Evolutionary conservation across 2,888 invertebrate genomes (phyloP).

Genomic region (Peribatodes rhomboidaria): DNA sequence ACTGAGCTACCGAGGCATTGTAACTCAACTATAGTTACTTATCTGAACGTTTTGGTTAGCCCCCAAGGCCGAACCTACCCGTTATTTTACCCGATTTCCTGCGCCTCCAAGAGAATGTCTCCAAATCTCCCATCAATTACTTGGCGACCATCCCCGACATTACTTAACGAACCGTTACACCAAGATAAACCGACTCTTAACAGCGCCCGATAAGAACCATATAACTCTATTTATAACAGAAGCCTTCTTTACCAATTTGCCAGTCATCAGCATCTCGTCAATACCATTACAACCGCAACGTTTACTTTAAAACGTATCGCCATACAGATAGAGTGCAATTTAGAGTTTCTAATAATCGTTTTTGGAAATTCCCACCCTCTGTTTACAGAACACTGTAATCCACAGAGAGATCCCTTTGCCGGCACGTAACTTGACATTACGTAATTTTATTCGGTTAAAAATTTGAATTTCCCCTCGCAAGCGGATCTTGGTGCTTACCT

Average conservation of each 20-base stretch:
- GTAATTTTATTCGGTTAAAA: conserved; percentile 41
- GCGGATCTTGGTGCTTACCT: neutral
- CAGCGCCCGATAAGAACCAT: conserved; percentile 31
- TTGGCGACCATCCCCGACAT: conserved; percentile 10
- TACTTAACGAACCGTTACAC: conserved; percentile 32
- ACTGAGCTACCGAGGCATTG: too few relatives aligned
- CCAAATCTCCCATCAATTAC: conserved; percentile 16
- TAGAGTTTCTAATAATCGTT: neutral
- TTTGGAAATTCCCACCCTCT: conserved; percentile 49
- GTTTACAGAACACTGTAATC: conserved; percentile 62
- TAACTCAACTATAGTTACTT: too few relatives aligned
- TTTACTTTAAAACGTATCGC: conserved; percentile 23
- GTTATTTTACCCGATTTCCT: conserved; percentile 4
- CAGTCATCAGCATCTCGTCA: conserved; percentile 75
- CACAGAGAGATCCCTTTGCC: conserved; percentile 37
- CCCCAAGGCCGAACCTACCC: neutral
- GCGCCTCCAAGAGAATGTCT: neutral
- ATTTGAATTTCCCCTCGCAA: conserved; percentile 23
- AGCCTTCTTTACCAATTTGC: conserved; percentile 63
- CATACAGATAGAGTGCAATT: conserved; percentile 42
- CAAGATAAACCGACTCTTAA: conserved; percentile 27
- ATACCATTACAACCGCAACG: conserved; percentile 55
- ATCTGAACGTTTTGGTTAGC: neutral
- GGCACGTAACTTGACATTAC: conserved; percentile 36
- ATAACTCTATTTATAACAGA: conserved; percentile 60